Conservation (phyloP, 2,888 invertebrate species). For the Lasioglossum malachurum region DNA sequence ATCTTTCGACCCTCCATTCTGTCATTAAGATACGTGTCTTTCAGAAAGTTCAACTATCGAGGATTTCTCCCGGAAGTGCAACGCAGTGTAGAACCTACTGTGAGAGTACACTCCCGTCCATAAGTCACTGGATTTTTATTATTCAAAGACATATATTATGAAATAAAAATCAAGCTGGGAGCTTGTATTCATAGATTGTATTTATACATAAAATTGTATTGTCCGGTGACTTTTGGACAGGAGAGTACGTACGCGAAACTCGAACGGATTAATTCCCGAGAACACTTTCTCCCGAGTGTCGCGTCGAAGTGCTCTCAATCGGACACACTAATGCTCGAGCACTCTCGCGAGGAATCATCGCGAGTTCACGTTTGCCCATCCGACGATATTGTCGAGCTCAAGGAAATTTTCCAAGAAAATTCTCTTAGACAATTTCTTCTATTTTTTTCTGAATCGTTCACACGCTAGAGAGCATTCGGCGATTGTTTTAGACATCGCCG, state of each 20-base stretch:
- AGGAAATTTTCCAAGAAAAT: slow-evolving; percentile 39
- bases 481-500: not conserved
- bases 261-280: not conserved
- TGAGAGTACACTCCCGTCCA: too few species aligned
- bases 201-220: too few species aligned
- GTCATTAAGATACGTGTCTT: not conserved
- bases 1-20: not conserved
- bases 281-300: not conserved
- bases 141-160: too few species aligned
- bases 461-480: slow-evolving; percentile 9
- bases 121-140: too few species aligned
- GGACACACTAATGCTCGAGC: not conserved
- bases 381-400: slow-evolving; percentile 19
- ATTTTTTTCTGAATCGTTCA: not conserved
- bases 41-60: not conserved
- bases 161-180: too few species aligned
- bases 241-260: too few species aligned
- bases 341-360: not conserved
- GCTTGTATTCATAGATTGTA: too few species aligned
- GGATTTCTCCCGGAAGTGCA: not conserved
- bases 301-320: not conserved
- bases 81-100: not conserved
- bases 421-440: slow-evolving; percentile 8
- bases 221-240: too few species aligned
- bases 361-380: not conserved